Evolutionary conservation across 2,797 vertebrate species (phyloP), one percentile per base, ranked within the genome.

Genomic region (Hippopotamyrus pictus): DNA sequence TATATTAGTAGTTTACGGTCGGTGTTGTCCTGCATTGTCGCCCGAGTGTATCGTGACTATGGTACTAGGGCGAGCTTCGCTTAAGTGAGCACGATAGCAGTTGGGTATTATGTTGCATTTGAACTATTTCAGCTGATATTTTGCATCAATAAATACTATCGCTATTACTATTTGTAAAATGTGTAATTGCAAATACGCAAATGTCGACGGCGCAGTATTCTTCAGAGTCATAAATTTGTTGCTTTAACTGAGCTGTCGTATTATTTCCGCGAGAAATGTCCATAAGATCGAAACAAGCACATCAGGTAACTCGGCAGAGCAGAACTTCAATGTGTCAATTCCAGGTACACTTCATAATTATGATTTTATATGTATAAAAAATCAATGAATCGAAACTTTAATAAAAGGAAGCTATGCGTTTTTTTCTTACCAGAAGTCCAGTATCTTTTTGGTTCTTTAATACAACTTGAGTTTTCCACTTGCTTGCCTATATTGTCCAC

Each of bases 401-500:
- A 82, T 82, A 41, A 82, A 82, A 82, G 7, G 41, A 82, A 82
- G 17, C 41, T 82, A 22, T 46, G 1, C 41, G 17, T 82, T 82
- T 85, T 83, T 86, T 29, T 76, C 89, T 89, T 73, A 86, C 89
- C 88, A 33, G 88, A 48, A 51, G 82, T 85, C 12, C 82, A 44
- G 59, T 33, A 44, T 22, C 53, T 84, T 88, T 89, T 46, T 33
- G 19, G 41, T 62, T 85, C n/a, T 33, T 48, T n/a, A 17, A 69
- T n/a, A 50, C 19, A 84, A 50, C 79, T 57, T 46, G 22, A 62
- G 53, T 86, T 12, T 53, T 83, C 88, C 79, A 53, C 11, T 57
- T 50, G 50, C 44, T 62, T n/a, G 54, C 86, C 86, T 87, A 59
- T 59, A 59, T 59, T 69, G 37, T 89, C 57, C 83, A 54, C 53